Conservation (phyloP, 2,888 invertebrate species). For the Synanthedon formicaeformis region DNA sequence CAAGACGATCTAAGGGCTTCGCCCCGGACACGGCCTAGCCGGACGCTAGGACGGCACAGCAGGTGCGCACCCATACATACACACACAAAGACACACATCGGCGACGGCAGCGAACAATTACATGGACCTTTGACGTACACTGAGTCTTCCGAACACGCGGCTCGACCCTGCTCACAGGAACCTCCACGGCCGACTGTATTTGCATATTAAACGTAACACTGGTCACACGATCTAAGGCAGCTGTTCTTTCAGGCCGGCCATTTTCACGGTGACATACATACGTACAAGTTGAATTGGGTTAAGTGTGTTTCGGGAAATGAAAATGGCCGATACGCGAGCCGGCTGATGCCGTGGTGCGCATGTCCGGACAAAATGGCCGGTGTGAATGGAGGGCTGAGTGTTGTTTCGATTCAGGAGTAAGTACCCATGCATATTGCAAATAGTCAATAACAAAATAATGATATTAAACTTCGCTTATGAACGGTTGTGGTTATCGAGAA, state of each 20-base stretch:
- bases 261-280: slow-evolving; percentile 15
- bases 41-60: slow-evolving; percentile 67
- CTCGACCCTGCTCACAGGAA: slow-evolving; percentile 5
- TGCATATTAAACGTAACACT: slow-evolving; percentile 24
- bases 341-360: slow-evolving; percentile 30
- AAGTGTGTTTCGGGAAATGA: slow-evolving; percentile 52
- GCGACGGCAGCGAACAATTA: slow-evolving; percentile 1
- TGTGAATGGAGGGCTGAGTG: slow-evolving; percentile 40
- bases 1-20: slow-evolving; percentile 75
- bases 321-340: slow-evolving; percentile 43
- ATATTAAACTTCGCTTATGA: slow-evolving; percentile 70
- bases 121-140: slow-evolving; percentile 19
- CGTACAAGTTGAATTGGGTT: slow-evolving; percentile 43
- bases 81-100: slow-evolving; percentile 12
- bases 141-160: slow-evolving; percentile 23
- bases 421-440: slow-evolving; percentile 56
- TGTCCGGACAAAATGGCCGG: slow-evolving; percentile 47
- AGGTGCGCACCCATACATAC: slow-evolving; percentile 66
- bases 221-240: slow-evolving; percentile 27
- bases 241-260: slow-evolving; percentile 45
- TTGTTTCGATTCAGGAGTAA: slow-evolving; percentile 10
- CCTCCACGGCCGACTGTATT: slow-evolving; percentile 22
- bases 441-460: slow-evolving; percentile 65
- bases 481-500: slow-evolving; percentile 69
- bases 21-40: slow-evolving; percentile 45